Evolutionary conservation across 2,888 invertebrate genomes (phyloP).

Genomic region (Fragum whitleyi): DNA sequence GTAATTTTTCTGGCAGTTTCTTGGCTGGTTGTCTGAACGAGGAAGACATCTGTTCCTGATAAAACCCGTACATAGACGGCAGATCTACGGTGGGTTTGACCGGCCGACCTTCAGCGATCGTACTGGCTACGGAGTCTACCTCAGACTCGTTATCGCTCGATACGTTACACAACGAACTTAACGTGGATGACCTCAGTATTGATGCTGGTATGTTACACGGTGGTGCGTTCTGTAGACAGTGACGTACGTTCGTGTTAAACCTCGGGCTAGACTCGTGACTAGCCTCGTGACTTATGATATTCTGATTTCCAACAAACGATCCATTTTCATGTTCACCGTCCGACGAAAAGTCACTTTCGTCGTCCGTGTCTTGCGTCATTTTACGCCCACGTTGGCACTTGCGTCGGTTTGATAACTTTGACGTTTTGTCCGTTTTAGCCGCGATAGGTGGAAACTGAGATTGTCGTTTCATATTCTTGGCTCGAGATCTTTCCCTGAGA

Average conservation of each 20-base stretch:
- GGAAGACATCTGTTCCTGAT: slow-evolving; percentile 56
- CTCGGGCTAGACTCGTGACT: slow-evolving; percentile 21
- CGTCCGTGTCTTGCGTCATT: not conserved
- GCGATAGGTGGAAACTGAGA: slow-evolving; percentile 57
- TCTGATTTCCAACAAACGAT: not conserved
- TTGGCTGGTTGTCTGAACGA: slow-evolving; percentile 56
- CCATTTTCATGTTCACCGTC: slow-evolving; percentile 7
- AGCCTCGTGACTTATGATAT: not conserved
- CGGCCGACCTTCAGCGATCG: slow-evolving; percentile 41
- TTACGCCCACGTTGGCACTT: not conserved
- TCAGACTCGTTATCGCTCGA: slow-evolving; percentile 63
- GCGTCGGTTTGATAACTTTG: not conserved
- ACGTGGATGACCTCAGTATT: slow-evolving; percentile 44
- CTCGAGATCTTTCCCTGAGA: slow-evolving; percentile 54
- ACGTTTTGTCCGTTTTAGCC: not conserved
- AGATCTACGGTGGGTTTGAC: slow-evolving; percentile 29
- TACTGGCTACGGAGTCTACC: slow-evolving; percentile 57
- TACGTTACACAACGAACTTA: slow-evolving; percentile 45
- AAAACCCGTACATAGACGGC: slow-evolving; percentile 47
- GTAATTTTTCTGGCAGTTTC: slow-evolving; percentile 6
- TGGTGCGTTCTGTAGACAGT: slow-evolving; percentile 48
- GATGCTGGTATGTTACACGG: slow-evolving; percentile 53
- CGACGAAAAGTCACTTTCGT: slow-evolving; percentile 35
- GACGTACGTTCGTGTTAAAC: not conserved
- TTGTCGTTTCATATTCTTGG: slow-evolving; percentile 41